Conservation (phyloP, 1,140 invertebrate species). For the Procambarus clarkii region DNA sequence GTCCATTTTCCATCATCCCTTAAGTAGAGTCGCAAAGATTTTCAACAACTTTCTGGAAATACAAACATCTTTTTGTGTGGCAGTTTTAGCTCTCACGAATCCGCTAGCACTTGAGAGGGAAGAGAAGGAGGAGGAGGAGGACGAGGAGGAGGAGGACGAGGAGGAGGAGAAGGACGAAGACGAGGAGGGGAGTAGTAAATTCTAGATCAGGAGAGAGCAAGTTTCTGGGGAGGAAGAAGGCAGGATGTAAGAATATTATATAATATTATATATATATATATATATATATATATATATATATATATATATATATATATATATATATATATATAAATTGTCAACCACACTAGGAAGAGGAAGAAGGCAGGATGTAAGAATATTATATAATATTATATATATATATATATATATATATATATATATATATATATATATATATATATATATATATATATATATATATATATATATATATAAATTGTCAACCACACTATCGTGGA, state of each 20-base stretch:
- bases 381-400: too few relatives aligned
- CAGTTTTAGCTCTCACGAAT: neutral
- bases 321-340: too few relatives aligned
- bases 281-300: too few relatives aligned
- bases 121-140: neutral
- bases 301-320: too few relatives aligned
- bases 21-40: conserved; percentile 15
- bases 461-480: too few relatives aligned
- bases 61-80: neutral
- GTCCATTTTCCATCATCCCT: conserved; percentile 6
- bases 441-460: too few relatives aligned
- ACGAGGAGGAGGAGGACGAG: neutral
- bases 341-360: too few relatives aligned
- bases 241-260: neutral
- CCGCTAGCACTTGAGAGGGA: neutral
- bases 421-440: too few relatives aligned
- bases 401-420: too few relatives aligned
- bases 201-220: neutral
- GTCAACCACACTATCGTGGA: too few relatives aligned
- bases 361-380: too few relatives aligned
- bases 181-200: neutral
- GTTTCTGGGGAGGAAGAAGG: neutral
- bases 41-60: conserved; percentile 9
- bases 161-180: neutral
- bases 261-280: neutral